phyloP scores from a whole-genome alignment of 1,140 invertebrate species.

The Drosophila azteca region DNA sequence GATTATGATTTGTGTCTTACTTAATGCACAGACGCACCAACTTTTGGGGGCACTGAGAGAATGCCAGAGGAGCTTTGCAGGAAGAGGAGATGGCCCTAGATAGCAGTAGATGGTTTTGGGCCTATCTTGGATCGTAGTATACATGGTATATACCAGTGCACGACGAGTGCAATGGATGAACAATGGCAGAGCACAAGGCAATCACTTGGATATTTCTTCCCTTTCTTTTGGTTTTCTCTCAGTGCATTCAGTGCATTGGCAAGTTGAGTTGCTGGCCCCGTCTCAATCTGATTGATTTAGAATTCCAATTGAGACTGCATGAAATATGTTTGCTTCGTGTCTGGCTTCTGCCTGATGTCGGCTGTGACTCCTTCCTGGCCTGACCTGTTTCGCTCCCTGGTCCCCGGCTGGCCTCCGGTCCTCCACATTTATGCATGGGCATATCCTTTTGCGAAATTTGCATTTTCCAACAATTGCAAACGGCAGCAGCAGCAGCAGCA shows the following conservation, averaged over 20 bases:
- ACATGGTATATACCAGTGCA: too few relatives aligned
- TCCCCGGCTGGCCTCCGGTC: constrained; percentile 5
- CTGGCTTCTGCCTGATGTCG: constrained; percentile 49
- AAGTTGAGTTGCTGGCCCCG: constrained; percentile 52
- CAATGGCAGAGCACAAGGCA: too few relatives aligned
- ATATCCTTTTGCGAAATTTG: constrained; percentile 81
- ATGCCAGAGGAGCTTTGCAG: background rate
- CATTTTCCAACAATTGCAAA: constrained; percentile 77
- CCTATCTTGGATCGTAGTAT: too few relatives aligned
- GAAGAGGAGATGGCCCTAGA: too few relatives aligned
- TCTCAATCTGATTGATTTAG: constrained; percentile 83
- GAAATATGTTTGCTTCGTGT: constrained; percentile 80
- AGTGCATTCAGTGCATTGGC: constrained; percentile 10
- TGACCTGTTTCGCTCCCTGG: background rate
- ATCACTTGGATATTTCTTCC: too few relatives aligned
- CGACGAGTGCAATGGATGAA: too few relatives aligned
- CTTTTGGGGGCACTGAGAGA: constrained; percentile 5
- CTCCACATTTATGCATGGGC: constrained; percentile 70
- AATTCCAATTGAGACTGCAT: constrained; percentile 83
- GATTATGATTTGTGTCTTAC: constrained; percentile 83
- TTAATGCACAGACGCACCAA: constrained; percentile 72
- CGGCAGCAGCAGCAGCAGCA: constrained; percentile 36
- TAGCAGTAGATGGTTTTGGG: too few relatives aligned
- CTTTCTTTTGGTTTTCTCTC: background rate
- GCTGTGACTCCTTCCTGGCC: constrained; percentile 37